Percentiles rank a stretch among this genome's conserved stretches.
Conservation (phyloP, 2,113 vertebrate genomes). For the Calcarius ornatus region DNA sequence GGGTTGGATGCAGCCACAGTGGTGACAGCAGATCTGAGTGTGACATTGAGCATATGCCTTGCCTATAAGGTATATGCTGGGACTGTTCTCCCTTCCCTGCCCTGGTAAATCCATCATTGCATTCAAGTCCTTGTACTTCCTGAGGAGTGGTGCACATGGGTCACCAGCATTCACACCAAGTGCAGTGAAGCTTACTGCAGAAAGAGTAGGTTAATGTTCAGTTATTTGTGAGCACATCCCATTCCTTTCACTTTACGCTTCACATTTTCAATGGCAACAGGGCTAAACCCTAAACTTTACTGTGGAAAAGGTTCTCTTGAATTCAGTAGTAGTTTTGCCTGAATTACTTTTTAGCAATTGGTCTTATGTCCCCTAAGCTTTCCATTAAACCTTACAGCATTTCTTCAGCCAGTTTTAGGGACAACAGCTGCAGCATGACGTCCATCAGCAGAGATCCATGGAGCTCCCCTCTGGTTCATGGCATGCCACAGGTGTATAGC, state of each 20-base stretch:
- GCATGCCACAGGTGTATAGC: rapidly evolving
- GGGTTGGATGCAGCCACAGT: background rate
- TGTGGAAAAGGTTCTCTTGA: background rate
- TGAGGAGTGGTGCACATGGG: background rate
- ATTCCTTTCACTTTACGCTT: background rate
- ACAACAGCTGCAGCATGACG: background rate
- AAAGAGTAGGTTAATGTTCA: background rate
- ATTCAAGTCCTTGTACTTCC: background rate
- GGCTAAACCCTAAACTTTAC: background rate
- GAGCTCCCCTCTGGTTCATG: background rate
- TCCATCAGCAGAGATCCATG: background rate
- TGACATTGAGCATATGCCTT: slow-evolving; percentile 33
- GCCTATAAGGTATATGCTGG: background rate
- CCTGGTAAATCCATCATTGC: background rate
- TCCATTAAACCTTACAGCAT: background rate
- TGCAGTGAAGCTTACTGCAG: background rate
- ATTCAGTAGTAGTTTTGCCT: background rate
- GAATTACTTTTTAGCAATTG: background rate
- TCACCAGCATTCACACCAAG: background rate
- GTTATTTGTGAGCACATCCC: background rate
- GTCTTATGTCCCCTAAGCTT: background rate
- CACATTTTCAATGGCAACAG: background rate
- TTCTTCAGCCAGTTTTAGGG: background rate
- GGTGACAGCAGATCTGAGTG: slow-evolving; percentile 17
- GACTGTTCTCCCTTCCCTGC: background rate